Base-by-base conservation (phyloP, 2,113 vertebrate genomes). In the Ploceus nigricollis region DNA sequence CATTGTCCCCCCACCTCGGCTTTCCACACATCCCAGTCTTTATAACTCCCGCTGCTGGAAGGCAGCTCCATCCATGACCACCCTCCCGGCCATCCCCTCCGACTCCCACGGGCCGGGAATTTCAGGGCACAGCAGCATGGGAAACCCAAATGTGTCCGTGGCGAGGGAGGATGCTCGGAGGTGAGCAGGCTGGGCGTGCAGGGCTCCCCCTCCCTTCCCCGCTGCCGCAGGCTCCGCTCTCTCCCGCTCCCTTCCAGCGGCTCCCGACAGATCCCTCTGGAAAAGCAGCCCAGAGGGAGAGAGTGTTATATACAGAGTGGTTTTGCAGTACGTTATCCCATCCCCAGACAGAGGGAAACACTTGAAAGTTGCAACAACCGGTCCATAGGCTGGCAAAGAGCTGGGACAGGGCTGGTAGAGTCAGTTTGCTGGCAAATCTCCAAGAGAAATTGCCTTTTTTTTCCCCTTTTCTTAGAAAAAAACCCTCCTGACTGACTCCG, bases 81-180 rank as follows among this genome's bases (percentile, higher is more conserved):
- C 44, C 23, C 21, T 35, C 44, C 25, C 27, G 35, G 58, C 45
- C 31, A 1, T 5, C 27, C 17, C 2, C 14, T 27, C 53, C 1
- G 3, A 1, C 16, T 20, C 31, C 31, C 69, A 0, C 10, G 18
- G 54, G 57, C 51, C 9, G 6, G 60, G 12, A 4, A 22, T n/a
- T 0, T 0, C 23, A 2, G 60, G 60, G 50, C 50, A 9, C 25
- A 5, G 11, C 3, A 2, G 16, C 47, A 0, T 0, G 6, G 78
- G 25, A 22, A 51, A 1, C 28, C 31, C 60, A 1, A 4, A 15
- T 0, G 47, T 1, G 13, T 10, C 30, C 2, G 37, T 3, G 50
- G 17, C 31, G 30, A 51, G 15, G 35, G 40, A 28, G 37, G 71
- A 68, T 87, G 64, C 50, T 31, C 27, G 2, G 7, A 3, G 31